A percentile compares a stretch with the other conserved stretches of the same genome.
phyloP scores from a whole-genome alignment of 2,888 invertebrate genomes.

The Strigamia crassipes region DNA sequence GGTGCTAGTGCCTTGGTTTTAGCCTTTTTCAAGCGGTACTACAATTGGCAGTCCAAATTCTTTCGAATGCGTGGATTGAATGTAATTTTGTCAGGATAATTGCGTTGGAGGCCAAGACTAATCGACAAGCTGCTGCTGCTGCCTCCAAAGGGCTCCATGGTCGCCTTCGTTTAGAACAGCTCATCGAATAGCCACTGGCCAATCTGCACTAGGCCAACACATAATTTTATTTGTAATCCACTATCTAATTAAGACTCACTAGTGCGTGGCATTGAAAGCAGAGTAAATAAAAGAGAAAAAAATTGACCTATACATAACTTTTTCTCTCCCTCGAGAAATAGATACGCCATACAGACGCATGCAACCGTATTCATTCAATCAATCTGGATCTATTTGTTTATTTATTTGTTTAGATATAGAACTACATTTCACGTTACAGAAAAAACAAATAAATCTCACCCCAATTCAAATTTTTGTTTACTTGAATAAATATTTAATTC shows the following conservation, averaged over 20 bases:
- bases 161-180: conserved; percentile 22
- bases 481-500: too few species aligned
- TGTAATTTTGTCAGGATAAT: conserved; percentile 25
- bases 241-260: conserved; percentile 40
- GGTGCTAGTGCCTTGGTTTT: background rate
- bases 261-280: conserved; percentile 32
- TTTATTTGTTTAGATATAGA: too few species aligned
- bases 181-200: conserved; percentile 32
- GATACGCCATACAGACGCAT: background rate
- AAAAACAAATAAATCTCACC: too few species aligned
- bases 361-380: too few species aligned
- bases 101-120: conserved; percentile 22
- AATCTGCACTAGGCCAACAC: conserved; percentile 31
- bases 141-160: conserved; percentile 8
- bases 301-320: background rate
- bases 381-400: too few species aligned
- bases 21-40: background rate
- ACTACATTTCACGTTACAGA: too few species aligned
- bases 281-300: conserved; percentile 29
- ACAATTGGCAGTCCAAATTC: background rate
- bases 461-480: too few species aligned
- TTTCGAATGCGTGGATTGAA: conserved; percentile 31
- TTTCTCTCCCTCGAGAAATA: background rate
- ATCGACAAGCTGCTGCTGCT: conserved; percentile 26
- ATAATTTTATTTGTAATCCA: conserved; percentile 42